phyloP scores from a whole-genome alignment of 2,797 vertebrate species.

The Xyrichtys novacula region DNA sequence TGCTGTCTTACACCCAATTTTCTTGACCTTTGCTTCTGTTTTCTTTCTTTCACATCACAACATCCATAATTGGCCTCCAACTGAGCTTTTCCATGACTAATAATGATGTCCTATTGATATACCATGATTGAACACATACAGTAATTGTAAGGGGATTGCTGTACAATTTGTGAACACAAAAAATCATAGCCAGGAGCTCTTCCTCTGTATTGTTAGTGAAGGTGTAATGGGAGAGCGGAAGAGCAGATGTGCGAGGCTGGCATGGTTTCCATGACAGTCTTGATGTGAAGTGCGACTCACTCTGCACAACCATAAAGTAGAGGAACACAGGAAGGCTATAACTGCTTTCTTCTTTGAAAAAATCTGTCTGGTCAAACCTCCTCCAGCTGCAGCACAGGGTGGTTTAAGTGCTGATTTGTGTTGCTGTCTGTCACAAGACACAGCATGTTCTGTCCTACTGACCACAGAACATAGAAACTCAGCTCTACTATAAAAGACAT shows the following conservation, averaged over 20 bases:
- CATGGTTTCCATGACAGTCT: constrained; percentile 34
- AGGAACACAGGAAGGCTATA: background rate
- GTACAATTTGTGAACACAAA: background rate
- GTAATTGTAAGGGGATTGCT: too few species aligned
- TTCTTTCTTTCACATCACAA: constrained; percentile 18
- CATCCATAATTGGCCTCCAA: constrained; percentile 32
- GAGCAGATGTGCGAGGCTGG: constrained; percentile 35
- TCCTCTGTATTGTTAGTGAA: constrained; percentile 15
- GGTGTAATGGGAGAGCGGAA: constrained; percentile 25
- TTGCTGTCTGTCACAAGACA: constrained; percentile 14
- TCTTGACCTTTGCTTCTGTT: background rate
- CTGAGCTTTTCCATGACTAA: constrained; percentile 29
- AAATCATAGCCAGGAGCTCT: constrained; percentile 2
- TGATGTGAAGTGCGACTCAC: constrained; percentile 8
- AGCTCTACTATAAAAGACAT: background rate
- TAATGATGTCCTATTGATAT: constrained; percentile 42
- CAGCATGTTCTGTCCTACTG: constrained; percentile 5
- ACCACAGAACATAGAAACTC: constrained; percentile 7
- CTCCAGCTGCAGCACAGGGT: too few species aligned
- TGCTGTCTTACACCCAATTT: constrained; percentile 40
- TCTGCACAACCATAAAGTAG: constrained; percentile 28
- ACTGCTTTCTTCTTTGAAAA: too few species aligned
- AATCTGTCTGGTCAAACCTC: too few species aligned
- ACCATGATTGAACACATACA: constrained; percentile 10
- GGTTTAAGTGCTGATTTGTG: constrained; percentile 10